phyloP scores from a whole-genome alignment of 2,797 vertebrate genomes.

The Aeoliscus strigatus region DNA sequence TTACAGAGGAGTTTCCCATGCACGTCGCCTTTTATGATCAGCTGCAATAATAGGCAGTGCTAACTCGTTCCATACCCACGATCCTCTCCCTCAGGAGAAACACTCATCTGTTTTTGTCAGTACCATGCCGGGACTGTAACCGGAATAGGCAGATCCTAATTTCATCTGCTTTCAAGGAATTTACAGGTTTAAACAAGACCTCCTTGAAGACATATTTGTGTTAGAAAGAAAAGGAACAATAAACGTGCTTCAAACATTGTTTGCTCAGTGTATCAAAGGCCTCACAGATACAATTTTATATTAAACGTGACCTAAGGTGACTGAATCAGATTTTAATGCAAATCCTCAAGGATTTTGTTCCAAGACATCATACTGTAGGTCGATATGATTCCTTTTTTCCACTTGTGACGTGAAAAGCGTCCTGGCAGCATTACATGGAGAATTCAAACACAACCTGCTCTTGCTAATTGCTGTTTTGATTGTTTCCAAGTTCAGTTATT shows the following conservation, averaged over 20 bases:
- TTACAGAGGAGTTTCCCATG: slow-evolving; percentile 64
- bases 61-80: slow-evolving; percentile 69
- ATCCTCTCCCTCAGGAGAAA: slow-evolving; percentile 64
- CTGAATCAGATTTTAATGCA: no score
- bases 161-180: slow-evolving; percentile 68
- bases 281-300: no score
- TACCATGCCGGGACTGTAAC: slow-evolving; percentile 64
- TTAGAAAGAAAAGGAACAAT: slow-evolving; percentile 21
- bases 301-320: no score
- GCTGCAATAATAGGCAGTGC: slow-evolving; percentile 71
- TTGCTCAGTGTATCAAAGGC: slow-evolving; percentile 40
- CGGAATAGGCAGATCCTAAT: slow-evolving; percentile 61
- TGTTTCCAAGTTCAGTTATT: slow-evolving; percentile 67
- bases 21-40: slow-evolving; percentile 67
- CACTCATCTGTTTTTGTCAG: slow-evolving; percentile 71
- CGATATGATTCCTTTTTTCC: no score
- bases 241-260: slow-evolving; percentile 25
- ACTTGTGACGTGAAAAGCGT: no score
- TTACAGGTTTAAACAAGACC: slow-evolving; percentile 63
- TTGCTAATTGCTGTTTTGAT: slow-evolving; percentile 70
- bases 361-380: no score
- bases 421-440: no score
- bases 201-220: slow-evolving; percentile 61
- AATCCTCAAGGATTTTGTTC: no score
- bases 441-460: no score